Base-by-base conservation (phyloP, 2,888 invertebrate species). In the Leucophora obtusa region DNA sequence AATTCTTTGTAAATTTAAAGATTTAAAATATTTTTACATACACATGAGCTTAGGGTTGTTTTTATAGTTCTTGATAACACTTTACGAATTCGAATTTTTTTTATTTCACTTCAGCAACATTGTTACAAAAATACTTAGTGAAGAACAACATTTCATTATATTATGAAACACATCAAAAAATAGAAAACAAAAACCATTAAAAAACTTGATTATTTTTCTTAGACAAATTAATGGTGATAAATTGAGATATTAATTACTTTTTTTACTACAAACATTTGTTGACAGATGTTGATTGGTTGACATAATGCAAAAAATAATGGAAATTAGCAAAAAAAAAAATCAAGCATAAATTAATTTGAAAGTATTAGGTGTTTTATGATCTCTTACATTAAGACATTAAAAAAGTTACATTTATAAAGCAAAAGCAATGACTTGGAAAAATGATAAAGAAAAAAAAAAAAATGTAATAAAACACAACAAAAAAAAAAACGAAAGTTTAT, bases 401-500 rank as follows among this genome's bases (percentile, higher is more conserved):
- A 72, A 35, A 63, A 75, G 58, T 66, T 38, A 56, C 73, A 73
- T 77, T 70, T 70, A 73, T 62, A 66, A 77, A 70, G 70, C 69
- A 70, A 66, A 77, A 70, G 70, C 69, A 70, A 77, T 81, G 73
- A 74, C 73, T 77, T 73, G 70, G 51, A 62, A 81, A 47, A 73
- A 56, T 38, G 4, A 28, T 28, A 11, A 38, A 38, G 38, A 54
- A 79, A 60, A 59, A 69, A 79, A 60, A 59, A 69, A 62, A 24
- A 62, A 38, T 6, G 35, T 51, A 38, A n/a, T 35, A 11, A 71
- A 69, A 59, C 11, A 2, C n/a, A 47, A 53, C 17, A 24, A 28
- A 66, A 59, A 65, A 63, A 11, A 75, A 75, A 81, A 70, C 77
- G 66, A 81, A 81, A 81, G 81, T 74, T 77, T 68, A 81, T 74